A percentile compares a stretch with the other conserved stretches of the same genome.
Evolutionary conservation across 1,140 invertebrate genomes (phyloP).

Genomic region (Halyomorpha halys): DNA sequence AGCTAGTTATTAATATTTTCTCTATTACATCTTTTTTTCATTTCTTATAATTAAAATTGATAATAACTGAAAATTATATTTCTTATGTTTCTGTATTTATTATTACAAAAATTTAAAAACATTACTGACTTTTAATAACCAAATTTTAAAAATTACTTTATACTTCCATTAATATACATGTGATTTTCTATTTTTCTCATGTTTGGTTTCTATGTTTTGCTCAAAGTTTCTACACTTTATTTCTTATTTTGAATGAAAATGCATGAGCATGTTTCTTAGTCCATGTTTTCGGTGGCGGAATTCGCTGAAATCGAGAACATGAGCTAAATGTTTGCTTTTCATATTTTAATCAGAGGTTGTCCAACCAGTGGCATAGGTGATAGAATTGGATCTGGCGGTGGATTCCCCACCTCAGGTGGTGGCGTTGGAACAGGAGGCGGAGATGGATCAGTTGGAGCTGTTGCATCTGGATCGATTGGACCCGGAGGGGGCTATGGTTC

Average conservation of each 20-base stretch:
- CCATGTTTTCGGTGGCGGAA: constrained; percentile 16
- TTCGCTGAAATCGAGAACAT: constrained; percentile 4
- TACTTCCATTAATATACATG: too few relatives aligned
- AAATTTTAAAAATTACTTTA: too few relatives aligned
- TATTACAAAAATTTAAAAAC: too few relatives aligned
- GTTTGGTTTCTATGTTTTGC: too few relatives aligned
- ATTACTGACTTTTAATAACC: too few relatives aligned
- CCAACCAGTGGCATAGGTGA: constrained; percentile 5
- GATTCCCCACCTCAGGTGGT: neutral
- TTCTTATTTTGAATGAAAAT: neutral
- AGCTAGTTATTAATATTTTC: too few relatives aligned
- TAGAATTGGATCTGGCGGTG: neutral
- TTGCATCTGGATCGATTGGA: constrained; percentile 32
- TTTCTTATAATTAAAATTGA: too few relatives aligned
- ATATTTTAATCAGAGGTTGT: constrained; percentile 10
- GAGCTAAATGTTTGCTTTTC: neutral
- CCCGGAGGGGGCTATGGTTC: constrained; percentile 34
- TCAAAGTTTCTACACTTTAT: too few relatives aligned
- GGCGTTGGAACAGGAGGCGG: neutral
- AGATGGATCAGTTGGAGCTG: constrained; percentile 24
- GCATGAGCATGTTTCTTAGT: neutral
- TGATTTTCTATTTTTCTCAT: too few relatives aligned
- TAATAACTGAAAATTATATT: too few relatives aligned
- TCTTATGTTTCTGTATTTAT: too few relatives aligned
- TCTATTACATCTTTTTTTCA: too few relatives aligned